Evolutionary conservation across 2,888 invertebrate species (phyloP).

Genomic region (Nomada goodeniana): DNA sequence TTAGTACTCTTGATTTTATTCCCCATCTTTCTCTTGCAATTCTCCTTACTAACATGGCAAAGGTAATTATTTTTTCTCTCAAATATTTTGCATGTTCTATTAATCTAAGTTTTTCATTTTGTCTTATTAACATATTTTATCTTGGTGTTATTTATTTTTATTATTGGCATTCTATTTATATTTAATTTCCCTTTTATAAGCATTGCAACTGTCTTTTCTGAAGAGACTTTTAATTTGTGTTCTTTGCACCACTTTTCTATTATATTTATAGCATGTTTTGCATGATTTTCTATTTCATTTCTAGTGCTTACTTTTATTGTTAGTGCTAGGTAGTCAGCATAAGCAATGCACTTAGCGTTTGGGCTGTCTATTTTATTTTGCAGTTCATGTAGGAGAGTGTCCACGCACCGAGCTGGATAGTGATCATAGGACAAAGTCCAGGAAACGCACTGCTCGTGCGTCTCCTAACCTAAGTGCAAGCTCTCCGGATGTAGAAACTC

Average conservation of each 20-base stretch:
- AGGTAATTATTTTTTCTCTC: not conserved
- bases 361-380: not conserved
- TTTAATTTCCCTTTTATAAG: slow-evolving; percentile 7
- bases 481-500: no score
- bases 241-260: not conserved
- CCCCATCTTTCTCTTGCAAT: slow-evolving; percentile 36
- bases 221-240: slow-evolving; percentile 2
- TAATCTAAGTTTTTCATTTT: not conserved
- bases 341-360: not conserved
- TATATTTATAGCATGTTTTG: not conserved
- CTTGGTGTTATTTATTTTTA: not conserved
- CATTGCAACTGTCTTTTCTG: not conserved
- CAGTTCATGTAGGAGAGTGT: not conserved
- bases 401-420: not conserved
- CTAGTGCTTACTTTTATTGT: not conserved
- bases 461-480: no score
- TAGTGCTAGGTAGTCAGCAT: not conserved
- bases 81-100: not conserved
- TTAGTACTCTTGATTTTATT: not conserved
- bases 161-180: not conserved
- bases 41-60: not conserved
- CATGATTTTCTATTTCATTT: not conserved
- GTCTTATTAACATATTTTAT: not conserved
- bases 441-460: no score
- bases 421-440: no score